Base-by-base conservation (phyloP, 2,113 vertebrate genomes). In the Calidris pygmaea region DNA sequence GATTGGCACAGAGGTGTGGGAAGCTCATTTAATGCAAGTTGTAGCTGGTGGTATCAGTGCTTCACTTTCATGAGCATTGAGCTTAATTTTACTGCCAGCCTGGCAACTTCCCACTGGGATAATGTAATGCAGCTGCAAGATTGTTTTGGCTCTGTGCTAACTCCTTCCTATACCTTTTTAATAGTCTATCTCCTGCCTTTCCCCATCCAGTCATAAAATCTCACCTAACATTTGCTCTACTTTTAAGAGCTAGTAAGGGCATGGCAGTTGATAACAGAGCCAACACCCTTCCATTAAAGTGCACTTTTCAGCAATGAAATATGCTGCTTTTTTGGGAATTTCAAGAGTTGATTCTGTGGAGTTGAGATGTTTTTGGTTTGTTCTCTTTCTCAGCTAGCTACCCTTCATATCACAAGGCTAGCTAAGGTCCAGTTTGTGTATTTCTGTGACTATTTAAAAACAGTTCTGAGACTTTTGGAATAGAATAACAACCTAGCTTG, bases 141-240 rank as follows among this genome's bases (percentile, higher is more conserved):
- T 96, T 96, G 93, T 94, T 91, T 90, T 96, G 97, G 96, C 97
- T 79, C 86, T 93, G 88, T 86, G 80, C 88, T 96, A 95, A 93
- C 96, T 97, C 93, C 85, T 97, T 96, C 93, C 85, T 92, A 76
- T 94, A 96, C 94, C 63, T 88, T 97, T 95, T 95, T 96, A 94
- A 77, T 96, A 97, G 94, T 77, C 87, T 84, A 73, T 90, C 85
- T 96, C 87, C 95, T 70, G 85, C 82, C 68, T 96, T 95, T 85
- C 91, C 83, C 92, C 11, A 17, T 92, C 82, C 78, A 91, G 71
- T 93, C 92, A 86, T 95, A 96, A 97, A 96, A 47, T 50, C 84
- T 56, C 92, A 91, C 47, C 95, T 93, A 89, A 92, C 89, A 78
- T 95, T 97, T 93, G 66, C 76, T 91, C 90, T 89, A 43, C 82